Percentiles rank a stretch among this genome's conserved stretches.
Evolutionary conservation across 2,888 invertebrate species (phyloP).

Genomic region (Perizoma affinitatum): DNA sequence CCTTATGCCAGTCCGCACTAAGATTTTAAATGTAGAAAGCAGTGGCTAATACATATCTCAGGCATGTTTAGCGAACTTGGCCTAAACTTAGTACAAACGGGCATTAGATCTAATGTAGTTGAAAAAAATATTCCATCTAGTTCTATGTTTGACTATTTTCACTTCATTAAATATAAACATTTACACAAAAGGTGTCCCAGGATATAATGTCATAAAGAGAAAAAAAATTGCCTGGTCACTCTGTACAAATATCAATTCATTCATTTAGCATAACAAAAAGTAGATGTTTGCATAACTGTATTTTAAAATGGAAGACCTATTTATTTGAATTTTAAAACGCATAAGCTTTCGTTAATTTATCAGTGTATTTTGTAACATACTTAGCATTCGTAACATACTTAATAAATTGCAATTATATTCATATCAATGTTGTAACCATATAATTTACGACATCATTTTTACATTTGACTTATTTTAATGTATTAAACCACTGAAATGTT

Average conservation of each 20-base stretch:
- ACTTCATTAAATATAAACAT: not conserved
- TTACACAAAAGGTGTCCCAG: not conserved
- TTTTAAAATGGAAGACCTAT: conserved; percentile 3
- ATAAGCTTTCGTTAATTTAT: conserved; percentile 7
- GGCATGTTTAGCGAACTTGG: no score
- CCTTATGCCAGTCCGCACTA: no score
- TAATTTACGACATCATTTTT: not conserved
- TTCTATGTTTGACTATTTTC: no score
- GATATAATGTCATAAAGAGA: not conserved
- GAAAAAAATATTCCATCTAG: no score
- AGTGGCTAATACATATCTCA: no score
- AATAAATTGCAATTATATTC: conserved; percentile 7
- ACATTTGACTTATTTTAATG: not conserved
- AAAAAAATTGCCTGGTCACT: no score
- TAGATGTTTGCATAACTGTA: conserved; percentile 2
- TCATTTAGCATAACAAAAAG: not conserved
- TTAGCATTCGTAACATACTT: not conserved
- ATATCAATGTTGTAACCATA: conserved; percentile 2
- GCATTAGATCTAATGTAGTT: no score
- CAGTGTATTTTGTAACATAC: conserved; percentile 8
- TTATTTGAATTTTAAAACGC: conserved; percentile 3
- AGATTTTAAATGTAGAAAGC: no score
- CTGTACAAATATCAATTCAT: no score
- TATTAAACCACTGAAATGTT: no score
- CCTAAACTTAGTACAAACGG: no score